phyloP scores from a whole-genome alignment of 2,797 vertebrate species.

The Tauraco hartlaubi region DNA sequence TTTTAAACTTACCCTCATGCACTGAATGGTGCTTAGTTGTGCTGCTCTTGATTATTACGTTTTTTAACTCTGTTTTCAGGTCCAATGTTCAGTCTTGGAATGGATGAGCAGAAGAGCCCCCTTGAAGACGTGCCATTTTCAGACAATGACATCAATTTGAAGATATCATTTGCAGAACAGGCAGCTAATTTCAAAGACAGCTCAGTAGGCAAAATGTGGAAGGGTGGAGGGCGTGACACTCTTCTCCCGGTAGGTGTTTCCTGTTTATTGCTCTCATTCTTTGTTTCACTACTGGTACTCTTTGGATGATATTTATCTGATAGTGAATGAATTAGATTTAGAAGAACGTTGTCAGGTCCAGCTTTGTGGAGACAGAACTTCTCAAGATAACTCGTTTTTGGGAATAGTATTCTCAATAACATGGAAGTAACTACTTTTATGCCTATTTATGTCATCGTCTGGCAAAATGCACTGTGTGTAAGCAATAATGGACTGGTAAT shows the following conservation, averaged over 20 bases:
- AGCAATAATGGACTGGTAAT: neutral
- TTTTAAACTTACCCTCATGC: neutral
- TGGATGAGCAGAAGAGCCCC: neutral
- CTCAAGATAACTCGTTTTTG: neutral
- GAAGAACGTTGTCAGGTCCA: accelerated
- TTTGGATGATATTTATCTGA: neutral
- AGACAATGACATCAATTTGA: slow-evolving; percentile 91
- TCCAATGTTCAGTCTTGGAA: slow-evolving; percentile 19
- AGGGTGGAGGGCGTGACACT: slow-evolving; percentile 81
- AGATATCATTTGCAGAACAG: slow-evolving; percentile 95
- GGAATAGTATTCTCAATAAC: neutral
- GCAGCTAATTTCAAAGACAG: slow-evolving; percentile 87
- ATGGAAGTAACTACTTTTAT: neutral
- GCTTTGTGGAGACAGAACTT: neutral
- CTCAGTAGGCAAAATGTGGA: slow-evolving; percentile 72
- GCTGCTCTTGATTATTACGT: neutral
- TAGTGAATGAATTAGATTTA: neutral
- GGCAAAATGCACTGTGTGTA: neutral
- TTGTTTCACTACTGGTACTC: neutral
- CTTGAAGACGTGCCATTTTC: slow-evolving; percentile 63
- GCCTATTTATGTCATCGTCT: neutral
- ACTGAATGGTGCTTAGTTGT: neutral
- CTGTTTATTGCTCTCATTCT: neutral
- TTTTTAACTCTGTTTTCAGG: slow-evolving; percentile 32
- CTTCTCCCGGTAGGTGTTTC: slow-evolving; percentile 85